Conservation (phyloP, 2,797 vertebrate genomes). For the Diglossa cyanea region DNA sequence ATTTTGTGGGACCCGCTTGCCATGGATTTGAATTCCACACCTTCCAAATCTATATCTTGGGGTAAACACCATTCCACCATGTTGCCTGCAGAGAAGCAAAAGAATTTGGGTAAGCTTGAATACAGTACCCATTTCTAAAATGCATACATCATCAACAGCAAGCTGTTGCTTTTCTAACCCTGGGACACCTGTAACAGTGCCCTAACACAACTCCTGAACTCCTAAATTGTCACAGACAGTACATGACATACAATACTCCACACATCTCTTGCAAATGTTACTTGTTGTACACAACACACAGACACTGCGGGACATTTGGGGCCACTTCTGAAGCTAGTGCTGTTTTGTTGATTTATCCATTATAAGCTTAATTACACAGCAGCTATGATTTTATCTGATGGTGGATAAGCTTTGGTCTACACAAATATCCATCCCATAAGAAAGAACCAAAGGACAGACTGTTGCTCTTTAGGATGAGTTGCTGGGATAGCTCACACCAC, state of each 20-base stretch:
- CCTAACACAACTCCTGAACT: not conserved
- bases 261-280: not conserved
- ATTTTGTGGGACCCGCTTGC: constrained; percentile 97
- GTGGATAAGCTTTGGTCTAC: not conserved
- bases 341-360: not conserved
- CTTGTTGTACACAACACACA: not conserved
- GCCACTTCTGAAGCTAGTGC: not conserved
- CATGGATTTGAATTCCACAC: constrained; percentile 98
- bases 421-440: not conserved
- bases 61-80: constrained; percentile 97
- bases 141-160: not conserved
- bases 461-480: not conserved
- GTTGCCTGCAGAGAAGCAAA: constrained; percentile 81
- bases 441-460: not conserved
- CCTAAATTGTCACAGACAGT: not conserved
- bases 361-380: not conserved
- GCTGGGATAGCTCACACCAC: not conserved
- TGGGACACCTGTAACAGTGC: not conserved
- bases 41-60: constrained; percentile 93
- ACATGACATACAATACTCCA: not conserved
- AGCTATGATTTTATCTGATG: not conserved
- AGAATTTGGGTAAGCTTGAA: not conserved
- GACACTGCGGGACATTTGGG: not conserved
- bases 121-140: not conserved
- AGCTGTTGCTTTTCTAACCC: not conserved